Conservation (phyloP, 1,140 invertebrate species). For the Tenebrio molitor region DNA sequence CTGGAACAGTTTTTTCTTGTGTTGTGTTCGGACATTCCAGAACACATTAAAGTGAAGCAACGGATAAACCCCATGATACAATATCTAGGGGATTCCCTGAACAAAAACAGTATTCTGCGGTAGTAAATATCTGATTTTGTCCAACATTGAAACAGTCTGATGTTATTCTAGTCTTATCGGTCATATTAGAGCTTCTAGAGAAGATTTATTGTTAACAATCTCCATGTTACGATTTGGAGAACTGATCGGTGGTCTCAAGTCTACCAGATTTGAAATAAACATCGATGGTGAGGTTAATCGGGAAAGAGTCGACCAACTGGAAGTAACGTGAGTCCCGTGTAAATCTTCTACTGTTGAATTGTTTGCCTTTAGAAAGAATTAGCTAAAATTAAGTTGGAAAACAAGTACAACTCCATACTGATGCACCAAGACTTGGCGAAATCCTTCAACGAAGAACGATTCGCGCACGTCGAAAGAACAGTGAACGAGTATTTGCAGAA, state of each 20-base stretch:
- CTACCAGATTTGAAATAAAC: not conserved
- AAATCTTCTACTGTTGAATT: too few relatives aligned
- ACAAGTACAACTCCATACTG: slow-evolving; percentile 1
- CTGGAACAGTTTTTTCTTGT: slow-evolving; percentile 61
- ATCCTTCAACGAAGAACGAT: not conserved
- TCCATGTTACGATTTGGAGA: slow-evolving; percentile 50
- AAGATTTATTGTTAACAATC: slow-evolving; percentile 48
- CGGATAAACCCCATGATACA: slow-evolving; percentile 58
- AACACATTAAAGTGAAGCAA: slow-evolving; percentile 55
- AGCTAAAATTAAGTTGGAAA: slow-evolving; percentile 1
- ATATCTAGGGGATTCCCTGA: slow-evolving; percentile 58
- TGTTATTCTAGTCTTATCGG: slow-evolving; percentile 15
- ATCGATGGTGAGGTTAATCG: not conserved
- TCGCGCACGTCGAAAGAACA: slow-evolving; percentile 6
- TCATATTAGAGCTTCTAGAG: slow-evolving; percentile 44
- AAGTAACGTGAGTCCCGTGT: too few relatives aligned
- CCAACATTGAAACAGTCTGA: not conserved
- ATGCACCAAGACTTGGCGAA: slow-evolving; percentile 18
- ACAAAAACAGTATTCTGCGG: not conserved
- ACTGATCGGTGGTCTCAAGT: slow-evolving; percentile 28
- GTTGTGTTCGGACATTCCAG: slow-evolving; percentile 56
- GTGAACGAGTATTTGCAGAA: slow-evolving; percentile 20
- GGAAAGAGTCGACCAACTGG: not conserved
- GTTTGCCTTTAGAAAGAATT: slow-evolving; percentile 17
- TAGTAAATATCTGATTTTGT: not conserved